Evolutionary conservation across 2,113 vertebrate species (phyloP).

Genomic region (Cichladusa arquata): DNA sequence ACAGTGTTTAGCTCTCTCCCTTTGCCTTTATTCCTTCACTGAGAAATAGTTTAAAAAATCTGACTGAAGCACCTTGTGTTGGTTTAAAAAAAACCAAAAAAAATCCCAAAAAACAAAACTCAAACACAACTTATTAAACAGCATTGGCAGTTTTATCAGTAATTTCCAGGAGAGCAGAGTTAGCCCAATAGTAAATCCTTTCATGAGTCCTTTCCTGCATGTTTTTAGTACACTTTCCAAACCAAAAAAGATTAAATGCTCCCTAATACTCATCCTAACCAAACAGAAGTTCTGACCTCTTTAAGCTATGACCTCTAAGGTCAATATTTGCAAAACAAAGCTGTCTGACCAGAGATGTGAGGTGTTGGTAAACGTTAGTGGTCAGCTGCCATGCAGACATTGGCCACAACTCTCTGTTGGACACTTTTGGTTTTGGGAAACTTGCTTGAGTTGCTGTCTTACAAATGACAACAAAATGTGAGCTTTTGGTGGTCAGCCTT

Average conservation of each 20-base stretch:
- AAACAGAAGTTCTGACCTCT: constrained; percentile 29
- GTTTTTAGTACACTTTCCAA: constrained; percentile 39
- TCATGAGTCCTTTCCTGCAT: not conserved
- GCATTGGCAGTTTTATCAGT: not conserved
- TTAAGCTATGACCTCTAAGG: constrained; percentile 18
- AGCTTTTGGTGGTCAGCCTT: not conserved
- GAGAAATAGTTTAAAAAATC: not conserved
- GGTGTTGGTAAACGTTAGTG: not conserved
- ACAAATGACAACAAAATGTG: not conserved
- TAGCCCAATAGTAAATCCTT: constrained; percentile 20
- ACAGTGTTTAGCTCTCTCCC: not conserved
- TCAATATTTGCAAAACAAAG: constrained; percentile 54
- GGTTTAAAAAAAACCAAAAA: not conserved
- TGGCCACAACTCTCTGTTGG: not conserved
- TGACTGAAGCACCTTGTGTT: not conserved
- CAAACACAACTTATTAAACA: not conserved
- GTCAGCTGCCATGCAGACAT: not conserved
- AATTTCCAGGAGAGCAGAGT: not conserved
- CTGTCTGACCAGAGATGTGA: constrained; percentile 5
- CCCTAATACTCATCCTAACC: constrained; percentile 25
- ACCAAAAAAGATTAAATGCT: constrained; percentile 13
- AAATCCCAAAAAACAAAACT: not conserved
- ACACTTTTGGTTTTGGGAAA: constrained; percentile 7
- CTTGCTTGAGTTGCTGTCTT: not conserved
- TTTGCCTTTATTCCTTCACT: not conserved